Conservation (phyloP, 2,888 invertebrate species). For the Lysandra bellargus region DNA sequence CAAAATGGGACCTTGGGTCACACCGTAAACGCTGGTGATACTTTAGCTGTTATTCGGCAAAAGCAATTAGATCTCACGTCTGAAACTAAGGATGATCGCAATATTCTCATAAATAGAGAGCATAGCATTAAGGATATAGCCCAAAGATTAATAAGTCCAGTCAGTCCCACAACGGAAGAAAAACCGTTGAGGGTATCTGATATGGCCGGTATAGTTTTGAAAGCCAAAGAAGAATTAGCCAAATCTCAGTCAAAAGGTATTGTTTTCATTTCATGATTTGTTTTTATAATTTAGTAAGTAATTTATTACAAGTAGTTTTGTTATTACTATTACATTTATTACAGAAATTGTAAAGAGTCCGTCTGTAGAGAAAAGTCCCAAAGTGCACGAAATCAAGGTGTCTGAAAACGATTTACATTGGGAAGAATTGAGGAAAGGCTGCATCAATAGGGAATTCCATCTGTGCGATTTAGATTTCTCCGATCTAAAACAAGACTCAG, state of each 20-base stretch:
- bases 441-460: slow-evolving; percentile 87
- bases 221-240: slow-evolving; percentile 95
- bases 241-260: slow-evolving; percentile 90
- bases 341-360: slow-evolving; percentile 86
- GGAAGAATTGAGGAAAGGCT: slow-evolving; percentile 91
- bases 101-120: slow-evolving; percentile 87
- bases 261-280: not conserved
- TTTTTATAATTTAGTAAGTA: not conserved
- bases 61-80: slow-evolving; percentile 81
- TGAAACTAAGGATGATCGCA: slow-evolving; percentile 80
- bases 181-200: slow-evolving; percentile 86
- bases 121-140: slow-evolving; percentile 94
- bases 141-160: slow-evolving; percentile 88
- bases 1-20: slow-evolving; percentile 80
- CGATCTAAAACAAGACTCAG: slow-evolving; percentile 93
- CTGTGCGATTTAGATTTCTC: slow-evolving; percentile 98
- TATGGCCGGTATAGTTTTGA: slow-evolving; percentile 94
- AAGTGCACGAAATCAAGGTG: slow-evolving; percentile 86
- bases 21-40: slow-evolving; percentile 72
- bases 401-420: slow-evolving; percentile 97
- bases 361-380: slow-evolving; percentile 83
- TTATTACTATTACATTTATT: slow-evolving; percentile 39
- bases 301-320: slow-evolving; percentile 9
- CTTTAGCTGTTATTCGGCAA: slow-evolving; percentile 66
- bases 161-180: slow-evolving; percentile 79